Base-by-base conservation (phyloP, 2,888 invertebrate genomes). In the Lomographa bimaculata region DNA sequence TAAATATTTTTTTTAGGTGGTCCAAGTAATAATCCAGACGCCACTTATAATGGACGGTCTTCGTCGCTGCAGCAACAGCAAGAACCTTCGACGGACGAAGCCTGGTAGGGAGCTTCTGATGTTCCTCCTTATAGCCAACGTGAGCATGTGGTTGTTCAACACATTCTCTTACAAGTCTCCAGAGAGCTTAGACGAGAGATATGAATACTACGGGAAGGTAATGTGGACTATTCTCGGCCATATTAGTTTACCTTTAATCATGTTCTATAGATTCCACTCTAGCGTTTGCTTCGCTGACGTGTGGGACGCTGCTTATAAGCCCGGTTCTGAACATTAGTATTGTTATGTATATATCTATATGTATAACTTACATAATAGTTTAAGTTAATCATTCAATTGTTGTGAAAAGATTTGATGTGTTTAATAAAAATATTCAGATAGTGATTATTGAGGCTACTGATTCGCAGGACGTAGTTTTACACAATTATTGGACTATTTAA, bases 221-320 rank as follows among this genome's bases (percentile, higher is more conserved):
- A 58, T 92, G 12, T 95, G 95, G 94, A 92, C 93, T 3, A 91
- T 95, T 26, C 81, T 95, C 2, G 93, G 93, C 9, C 95, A 95
- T 64, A 81, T 94, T 61, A 93, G 93, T 17, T 76, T 94, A 5
- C 95, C 95, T 0, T 78, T 95, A 1, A 94, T 93, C 41, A 93
- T 95, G 90, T 95, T 95, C 77, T 95, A 94, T 63, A 85, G 94
- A 42, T 95, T 95, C 68, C 94, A 95, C 64, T 93, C 94, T 0
- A 93, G 94, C n/a, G 94, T 94, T 0, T 95, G 94, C 61, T 90
- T 95, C 25, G 93, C 93, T 5, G 94, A 94, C 70, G 94, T 95
- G 56, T 95, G 95, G 95, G 92, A 93, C 61, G 92, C 92, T 11
- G 94, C 94, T 0, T 95, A 94, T 57, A 92, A 93, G 60, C 91